Percentiles rank a stretch among this genome's conserved stretches.
phyloP scores from a whole-genome alignment of 2,888 invertebrate species.

The Tetanocera ferruginea region DNA sequence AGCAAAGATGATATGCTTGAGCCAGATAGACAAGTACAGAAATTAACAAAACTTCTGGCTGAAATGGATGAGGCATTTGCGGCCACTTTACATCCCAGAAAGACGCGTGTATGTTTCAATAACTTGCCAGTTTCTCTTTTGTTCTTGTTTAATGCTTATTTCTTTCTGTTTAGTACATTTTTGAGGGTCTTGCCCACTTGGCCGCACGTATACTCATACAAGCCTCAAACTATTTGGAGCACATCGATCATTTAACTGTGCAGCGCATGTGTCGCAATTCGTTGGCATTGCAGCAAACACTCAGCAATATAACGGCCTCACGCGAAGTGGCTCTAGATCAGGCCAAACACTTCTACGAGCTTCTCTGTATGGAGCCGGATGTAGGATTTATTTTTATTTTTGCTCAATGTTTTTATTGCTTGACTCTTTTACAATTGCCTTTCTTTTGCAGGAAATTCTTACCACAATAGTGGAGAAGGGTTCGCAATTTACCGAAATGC shows the following conservation, averaged over 20 bases:
- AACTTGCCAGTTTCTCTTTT: background rate
- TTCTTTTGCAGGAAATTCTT: slow-evolving; percentile 80
- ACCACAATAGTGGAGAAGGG: slow-evolving; percentile 88
- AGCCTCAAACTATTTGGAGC: slow-evolving; percentile 82
- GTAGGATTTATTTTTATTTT: slow-evolving; percentile 69
- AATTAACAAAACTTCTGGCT: slow-evolving; percentile 82
- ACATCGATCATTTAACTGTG: slow-evolving; percentile 85
- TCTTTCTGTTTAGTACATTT: slow-evolving; percentile 79
- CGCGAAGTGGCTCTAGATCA: slow-evolving; percentile 88
- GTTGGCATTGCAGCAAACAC: slow-evolving; percentile 85
- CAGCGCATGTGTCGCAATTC: slow-evolving; percentile 90
- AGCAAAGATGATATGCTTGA: slow-evolving; percentile 80
- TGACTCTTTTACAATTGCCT: slow-evolving; percentile 48
- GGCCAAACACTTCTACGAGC: slow-evolving; percentile 89
- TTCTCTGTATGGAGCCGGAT: slow-evolving; percentile 86
- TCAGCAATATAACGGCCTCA: slow-evolving; percentile 87
- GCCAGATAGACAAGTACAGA: slow-evolving; percentile 81
- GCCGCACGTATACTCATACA: slow-evolving; percentile 85
- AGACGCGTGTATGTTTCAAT: slow-evolving; percentile 76
- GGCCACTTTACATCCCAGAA: slow-evolving; percentile 81
- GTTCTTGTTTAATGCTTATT: slow-evolving; percentile 16
- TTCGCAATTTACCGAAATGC: slow-evolving; percentile 87
- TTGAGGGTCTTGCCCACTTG: slow-evolving; percentile 87
- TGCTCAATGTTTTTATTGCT: slow-evolving; percentile 1
- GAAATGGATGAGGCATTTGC: slow-evolving; percentile 84